Percentiles rank a stretch among this genome's conserved stretches.
Evolutionary conservation across 2,113 vertebrate species (phyloP).

Genomic region (Peromyscus leucopus): DNA sequence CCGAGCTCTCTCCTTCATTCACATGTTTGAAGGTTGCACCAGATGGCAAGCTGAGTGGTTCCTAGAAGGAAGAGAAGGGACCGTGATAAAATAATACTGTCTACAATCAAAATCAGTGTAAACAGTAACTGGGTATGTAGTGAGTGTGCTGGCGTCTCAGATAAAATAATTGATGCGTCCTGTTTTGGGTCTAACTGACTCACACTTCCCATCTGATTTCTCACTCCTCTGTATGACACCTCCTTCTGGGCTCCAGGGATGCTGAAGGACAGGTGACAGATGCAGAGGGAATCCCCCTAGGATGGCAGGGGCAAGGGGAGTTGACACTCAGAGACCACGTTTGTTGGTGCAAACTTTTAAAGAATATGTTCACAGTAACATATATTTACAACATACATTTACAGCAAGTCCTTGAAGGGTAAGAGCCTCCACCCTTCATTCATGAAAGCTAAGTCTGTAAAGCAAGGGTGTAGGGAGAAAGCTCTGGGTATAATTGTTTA

Average conservation of each 20-base stretch:
- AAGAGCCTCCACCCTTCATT: not conserved
- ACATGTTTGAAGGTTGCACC: not conserved
- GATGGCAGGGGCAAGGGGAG: not conserved
- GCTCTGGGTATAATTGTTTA: not conserved
- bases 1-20: constrained; percentile 61
- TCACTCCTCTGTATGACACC: not conserved
- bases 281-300: not conserved
- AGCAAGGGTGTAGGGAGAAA: not conserved
- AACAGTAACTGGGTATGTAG: not conserved
- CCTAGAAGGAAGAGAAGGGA: not conserved
- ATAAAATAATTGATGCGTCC: not conserved
- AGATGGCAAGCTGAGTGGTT: constrained; percentile 62
- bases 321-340: not conserved
- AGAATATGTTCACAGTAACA: not conserved
- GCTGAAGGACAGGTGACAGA: not conserved
- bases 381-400: not conserved
- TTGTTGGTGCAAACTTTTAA: constrained; percentile 37
- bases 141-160: not conserved
- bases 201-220: not conserved
- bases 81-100: not conserved
- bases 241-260: not conserved
- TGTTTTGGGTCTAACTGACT: constrained; percentile 14
- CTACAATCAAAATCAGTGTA: not conserved
- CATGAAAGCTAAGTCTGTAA: not conserved
- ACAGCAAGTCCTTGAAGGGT: not conserved